phyloP scores from a whole-genome alignment of 2,113 vertebrate genomes.

The Ondatra zibethicus region DNA sequence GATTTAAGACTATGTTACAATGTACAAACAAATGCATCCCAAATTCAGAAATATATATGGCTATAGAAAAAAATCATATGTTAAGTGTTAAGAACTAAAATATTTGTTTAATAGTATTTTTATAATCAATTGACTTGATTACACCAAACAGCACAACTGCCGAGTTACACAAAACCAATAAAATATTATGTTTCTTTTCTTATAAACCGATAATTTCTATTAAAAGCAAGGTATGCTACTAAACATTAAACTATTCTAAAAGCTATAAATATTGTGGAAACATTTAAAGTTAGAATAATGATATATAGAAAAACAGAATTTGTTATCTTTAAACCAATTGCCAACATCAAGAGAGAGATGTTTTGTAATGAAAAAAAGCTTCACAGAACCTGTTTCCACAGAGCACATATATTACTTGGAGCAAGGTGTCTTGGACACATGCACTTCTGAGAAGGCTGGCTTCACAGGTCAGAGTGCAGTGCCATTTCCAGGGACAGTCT shows the following conservation, averaged over 20 bases:
- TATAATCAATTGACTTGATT: background rate
- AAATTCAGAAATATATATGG: too few relatives aligned
- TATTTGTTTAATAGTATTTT: background rate
- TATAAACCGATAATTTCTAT: background rate
- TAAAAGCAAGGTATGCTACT: background rate
- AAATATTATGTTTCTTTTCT: background rate
- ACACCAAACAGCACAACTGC: background rate
- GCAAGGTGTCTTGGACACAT: background rate
- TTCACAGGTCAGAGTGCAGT: background rate
- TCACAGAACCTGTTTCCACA: background rate
- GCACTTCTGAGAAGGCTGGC: background rate
- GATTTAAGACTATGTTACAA: background rate
- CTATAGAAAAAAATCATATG: background rate
- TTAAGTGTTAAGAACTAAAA: background rate
- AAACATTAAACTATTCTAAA: background rate
- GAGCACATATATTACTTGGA: background rate
- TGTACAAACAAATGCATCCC: background rate
- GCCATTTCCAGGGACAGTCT: background rate
- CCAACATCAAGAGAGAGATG: background rate
- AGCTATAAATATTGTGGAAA: background rate
- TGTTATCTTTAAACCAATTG: background rate
- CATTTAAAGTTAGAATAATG: background rate
- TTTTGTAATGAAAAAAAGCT: slow-evolving; percentile 15
- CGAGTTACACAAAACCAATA: background rate
- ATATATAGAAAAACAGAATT: background rate